Base-by-base conservation (phyloP, 2,113 vertebrate species). In the Sisor rabdophorus region DNA sequence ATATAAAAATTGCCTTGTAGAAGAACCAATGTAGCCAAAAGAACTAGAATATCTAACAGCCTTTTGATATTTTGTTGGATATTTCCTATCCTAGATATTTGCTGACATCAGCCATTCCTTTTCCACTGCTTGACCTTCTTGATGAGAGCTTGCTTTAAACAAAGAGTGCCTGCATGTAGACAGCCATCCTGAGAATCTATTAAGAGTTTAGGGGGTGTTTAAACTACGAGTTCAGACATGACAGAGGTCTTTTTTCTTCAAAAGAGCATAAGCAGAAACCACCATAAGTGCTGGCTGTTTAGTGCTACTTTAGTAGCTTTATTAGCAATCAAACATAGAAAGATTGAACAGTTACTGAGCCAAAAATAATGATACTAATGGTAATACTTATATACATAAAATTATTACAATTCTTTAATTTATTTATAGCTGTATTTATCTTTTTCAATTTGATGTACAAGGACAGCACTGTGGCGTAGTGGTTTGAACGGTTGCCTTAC, bases 91-190 rank as follows among this genome's bases (percentile, higher is more conserved):
- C n/a, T n/a, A n/a, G n/a, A n/a, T 9, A 0, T 22, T 2, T 71
- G 50, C 50, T 52, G 12, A 12, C 48, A 32, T 71, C 69, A 71
- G 52, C 50, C 54, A 20, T 36, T 71, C 28, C 20, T 54, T 52
- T 13, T 36, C 47, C 16, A 85, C 63, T 78, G 81, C 84, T 78
- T 40, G 48, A 58, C 59, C 50, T 26, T 67, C 79, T 48, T 67
- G 64, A 67, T 67, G 44, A 48, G 22, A 26, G 22, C 22, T 68
- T 11, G 6, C 64, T 50, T 68, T 68, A 68, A 50, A 48, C 22
- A 65, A 50, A 26, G 32, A 70, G 73, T 83, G 64, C 80, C 69
- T 3, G 5, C 36, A 7, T 22, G 32, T 44, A 26, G n/a, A 24
- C n/a, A 17, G 40, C 22, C 22, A 0, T 16, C 63, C 40, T 47